A percentile compares a stretch with the other conserved stretches of the same genome.
These are phyloP conservation scores for Crocallis elinguaria DNA, from an alignment of 2,888 invertebrate species.

Conservation along the genomic window DNA sequence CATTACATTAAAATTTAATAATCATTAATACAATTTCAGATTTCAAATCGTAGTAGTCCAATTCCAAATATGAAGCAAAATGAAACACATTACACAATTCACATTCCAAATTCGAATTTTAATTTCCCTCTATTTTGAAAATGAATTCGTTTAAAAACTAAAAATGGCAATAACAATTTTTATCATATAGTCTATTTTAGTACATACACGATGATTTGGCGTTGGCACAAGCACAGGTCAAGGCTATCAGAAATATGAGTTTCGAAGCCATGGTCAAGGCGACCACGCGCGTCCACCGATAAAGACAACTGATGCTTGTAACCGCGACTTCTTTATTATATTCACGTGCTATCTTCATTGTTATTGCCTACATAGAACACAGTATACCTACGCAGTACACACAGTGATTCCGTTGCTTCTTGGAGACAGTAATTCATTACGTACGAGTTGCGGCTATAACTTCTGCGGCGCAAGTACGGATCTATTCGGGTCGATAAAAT, in stretches of 20 bases:
- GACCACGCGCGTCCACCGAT: constrained; percentile 63
- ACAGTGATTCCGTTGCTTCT: not conserved
- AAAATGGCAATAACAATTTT: constrained; percentile 1
- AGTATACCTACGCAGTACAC: not conserved
- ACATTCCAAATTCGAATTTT: constrained; percentile 3
- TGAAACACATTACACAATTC: not conserved
- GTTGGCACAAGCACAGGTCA: constrained; percentile 62
- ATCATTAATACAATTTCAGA: no score
- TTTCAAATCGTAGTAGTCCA: no score
- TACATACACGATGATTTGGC: constrained; percentile 73
- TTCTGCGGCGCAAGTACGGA: not conserved
- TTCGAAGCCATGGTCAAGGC: constrained; percentile 75
- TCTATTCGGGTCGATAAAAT: no score
- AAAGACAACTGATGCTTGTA: constrained; percentile 54
- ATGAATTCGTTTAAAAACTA: not conserved
- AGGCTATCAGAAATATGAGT: constrained; percentile 61
- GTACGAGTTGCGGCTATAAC: not conserved
- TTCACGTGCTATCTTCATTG: constrained; percentile 55
- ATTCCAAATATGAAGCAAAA: no score
- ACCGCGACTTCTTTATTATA: constrained; percentile 68
- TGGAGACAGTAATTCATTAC: not conserved
- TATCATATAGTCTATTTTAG: constrained; percentile 6
- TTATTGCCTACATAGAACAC: constrained; percentile 25
- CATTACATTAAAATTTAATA: no score
- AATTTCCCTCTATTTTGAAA: not conserved